Percentiles rank a stretch among this genome's conserved stretches.
These are phyloP conservation scores for Bursaphelenchus okinawaensis DNA, from an alignment of 2,888 invertebrate species.

Conservation along the genomic window DNA sequence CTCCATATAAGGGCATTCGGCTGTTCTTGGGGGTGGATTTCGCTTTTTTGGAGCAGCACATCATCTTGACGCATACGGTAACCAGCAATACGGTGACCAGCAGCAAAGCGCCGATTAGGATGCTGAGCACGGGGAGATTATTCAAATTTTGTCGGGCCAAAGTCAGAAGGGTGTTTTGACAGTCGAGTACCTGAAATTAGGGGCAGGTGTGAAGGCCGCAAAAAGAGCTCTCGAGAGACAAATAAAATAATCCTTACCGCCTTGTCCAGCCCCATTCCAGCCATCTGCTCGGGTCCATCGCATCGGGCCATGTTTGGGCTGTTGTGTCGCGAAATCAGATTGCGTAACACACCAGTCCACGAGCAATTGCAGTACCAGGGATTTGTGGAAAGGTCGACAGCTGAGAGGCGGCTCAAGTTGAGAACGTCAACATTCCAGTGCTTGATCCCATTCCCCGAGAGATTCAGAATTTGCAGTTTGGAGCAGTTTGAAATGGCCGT, in stretches of 20 bases:
- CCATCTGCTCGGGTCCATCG: background rate
- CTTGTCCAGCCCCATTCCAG: background rate
- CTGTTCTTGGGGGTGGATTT: background rate
- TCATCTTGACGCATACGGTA: background rate
- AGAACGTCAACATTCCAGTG: conserved; percentile 1
- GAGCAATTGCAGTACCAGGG: conserved; percentile 21
- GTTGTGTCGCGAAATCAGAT: background rate
- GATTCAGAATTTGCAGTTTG: conserved; percentile 11
- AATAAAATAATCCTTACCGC: background rate
- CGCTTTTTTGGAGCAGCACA: background rate
- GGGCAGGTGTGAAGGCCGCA: background rate
- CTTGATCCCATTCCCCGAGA: conserved; percentile 8
- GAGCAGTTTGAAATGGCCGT: conserved; percentile 18
- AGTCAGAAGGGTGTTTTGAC: background rate
- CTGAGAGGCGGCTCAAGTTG: conserved; percentile 14
- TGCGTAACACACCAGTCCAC: background rate
- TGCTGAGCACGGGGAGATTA: background rate
- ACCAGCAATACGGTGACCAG: background rate
- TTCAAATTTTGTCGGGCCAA: background rate
- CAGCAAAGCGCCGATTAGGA: background rate
- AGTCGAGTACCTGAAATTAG: background rate
- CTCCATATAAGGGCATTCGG: conserved; percentile 19
- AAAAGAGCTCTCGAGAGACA: background rate
- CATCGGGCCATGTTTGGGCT: background rate
- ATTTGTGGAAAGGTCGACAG: conserved; percentile 16